Base-by-base conservation (phyloP, 2,797 vertebrate genomes). In the Antennarius maculatus region DNA sequence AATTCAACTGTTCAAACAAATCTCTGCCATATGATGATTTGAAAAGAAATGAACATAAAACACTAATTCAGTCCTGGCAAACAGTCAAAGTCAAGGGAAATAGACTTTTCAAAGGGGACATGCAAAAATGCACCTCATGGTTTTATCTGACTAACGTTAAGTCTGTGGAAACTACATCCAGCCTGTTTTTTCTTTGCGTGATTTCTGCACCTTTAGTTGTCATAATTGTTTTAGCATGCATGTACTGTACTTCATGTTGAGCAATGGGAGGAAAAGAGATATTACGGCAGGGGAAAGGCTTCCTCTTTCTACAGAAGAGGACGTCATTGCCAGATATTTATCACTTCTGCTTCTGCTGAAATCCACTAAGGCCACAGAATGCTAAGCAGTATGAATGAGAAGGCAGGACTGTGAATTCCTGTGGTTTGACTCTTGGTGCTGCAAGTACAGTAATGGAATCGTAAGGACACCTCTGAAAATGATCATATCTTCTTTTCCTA, bases 301-400 rank as follows among this genome's bases (percentile, higher is more conserved):
- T 91, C 90, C 88, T 85, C 80, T 90, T 91, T 90, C 83, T 43
- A 52, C 13, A 11, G 67, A 83, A 74, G 41, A 62, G 27, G 5
- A 7, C 53, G 43, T 76, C 66, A 71, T 14, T 56, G 37, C n/a
- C 11, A 67, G 66, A 83, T 65, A 82, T 81, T 80, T 54, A 54
- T 71, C 65, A 87, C 86, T 89, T 90, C 86, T 88, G 63, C 57
- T 85, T 82, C n/a, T 61, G 67, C 34, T 42, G 23, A 79, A 57
- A 39, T 49, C 27, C 7, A 76, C 57, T 60, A 51, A 66, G 77
- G 27, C 34, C 69, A 69, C 2, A 72, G 13, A 56, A 49, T 2
- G 59, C 61, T 68, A 51, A 71, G 46, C 7, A 56, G 39, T 69
- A 58, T 37, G 0, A 58, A 59, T 62, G 60, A 71, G 42, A 49